Evolutionary conservation across 2,888 invertebrate genomes (phyloP).

Genomic region (Diplolepis rosae): DNA sequence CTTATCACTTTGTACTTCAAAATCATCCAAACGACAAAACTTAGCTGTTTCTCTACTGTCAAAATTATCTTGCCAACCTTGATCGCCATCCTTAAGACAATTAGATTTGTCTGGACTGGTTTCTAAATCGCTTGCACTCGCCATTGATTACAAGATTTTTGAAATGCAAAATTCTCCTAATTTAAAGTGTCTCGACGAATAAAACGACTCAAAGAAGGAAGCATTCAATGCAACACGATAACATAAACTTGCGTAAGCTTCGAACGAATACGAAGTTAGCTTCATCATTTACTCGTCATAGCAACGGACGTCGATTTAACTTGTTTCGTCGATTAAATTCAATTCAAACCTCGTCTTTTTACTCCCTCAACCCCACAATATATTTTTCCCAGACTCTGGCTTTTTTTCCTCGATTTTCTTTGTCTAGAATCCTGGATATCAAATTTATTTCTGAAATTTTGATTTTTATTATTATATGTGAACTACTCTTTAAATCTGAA

Average conservation of each 20-base stretch:
- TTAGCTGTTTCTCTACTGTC: background rate
- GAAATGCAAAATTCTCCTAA: background rate
- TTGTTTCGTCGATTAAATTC: slow-evolving; percentile 20
- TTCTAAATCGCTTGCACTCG: background rate
- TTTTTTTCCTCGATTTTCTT: background rate
- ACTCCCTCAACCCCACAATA: no score
- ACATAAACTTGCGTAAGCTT: slow-evolving; percentile 8
- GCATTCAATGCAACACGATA: background rate
- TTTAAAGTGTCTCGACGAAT: background rate
- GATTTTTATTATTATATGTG: no score
- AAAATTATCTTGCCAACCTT: background rate
- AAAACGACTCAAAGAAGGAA: background rate
- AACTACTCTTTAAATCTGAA: no score
- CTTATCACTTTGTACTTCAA: background rate
- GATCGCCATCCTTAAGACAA: background rate
- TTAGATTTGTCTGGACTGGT: background rate
- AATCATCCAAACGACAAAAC: background rate
- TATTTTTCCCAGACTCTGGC: background rate
- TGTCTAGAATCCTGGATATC: background rate
- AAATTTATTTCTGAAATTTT: no score
- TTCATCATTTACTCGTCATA: slow-evolving; percentile 17
- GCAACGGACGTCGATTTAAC: slow-evolving; percentile 17
- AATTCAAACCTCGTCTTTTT: background rate
- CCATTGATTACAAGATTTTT: background rate
- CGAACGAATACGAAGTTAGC: slow-evolving; percentile 2